phyloP scores from a whole-genome alignment of 2,888 invertebrate species.

The Ectemnius continuus region DNA sequence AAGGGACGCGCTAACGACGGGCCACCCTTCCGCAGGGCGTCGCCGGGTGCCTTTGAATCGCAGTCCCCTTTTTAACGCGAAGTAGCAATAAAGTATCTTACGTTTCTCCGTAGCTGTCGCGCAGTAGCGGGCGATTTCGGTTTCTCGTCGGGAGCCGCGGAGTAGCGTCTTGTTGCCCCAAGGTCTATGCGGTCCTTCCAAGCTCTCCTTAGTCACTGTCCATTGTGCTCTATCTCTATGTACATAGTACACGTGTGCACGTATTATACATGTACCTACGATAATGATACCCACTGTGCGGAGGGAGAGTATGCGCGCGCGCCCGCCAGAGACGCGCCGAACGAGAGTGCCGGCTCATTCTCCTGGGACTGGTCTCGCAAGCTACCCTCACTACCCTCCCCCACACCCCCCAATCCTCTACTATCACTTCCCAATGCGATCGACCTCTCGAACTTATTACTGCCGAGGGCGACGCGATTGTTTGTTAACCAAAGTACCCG shows the following conservation, averaged over 20 bases:
- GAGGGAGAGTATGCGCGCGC: constrained; percentile 40
- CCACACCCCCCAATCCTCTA: not conserved
- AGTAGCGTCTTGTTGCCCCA: constrained; percentile 48
- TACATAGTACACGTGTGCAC: constrained; percentile 30
- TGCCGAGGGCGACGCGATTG: constrained; percentile 7
- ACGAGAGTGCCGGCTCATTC: constrained; percentile 64
- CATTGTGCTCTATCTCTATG: constrained; percentile 44
- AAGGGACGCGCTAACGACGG: constrained; percentile 29
- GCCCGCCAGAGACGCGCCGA: constrained; percentile 43
- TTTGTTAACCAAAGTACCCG: constrained; percentile 6
- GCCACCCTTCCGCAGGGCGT: constrained; percentile 44
- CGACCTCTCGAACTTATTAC: not conserved
- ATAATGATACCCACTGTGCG: constrained; percentile 31
- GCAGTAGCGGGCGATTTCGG: constrained; percentile 30
- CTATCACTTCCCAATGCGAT: constrained; percentile 7
- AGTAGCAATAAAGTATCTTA: constrained; percentile 56
- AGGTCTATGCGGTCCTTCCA: constrained; percentile 58
- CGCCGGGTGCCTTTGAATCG: constrained; percentile 58
- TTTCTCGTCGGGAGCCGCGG: constrained; percentile 52
- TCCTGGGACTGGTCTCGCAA: constrained; percentile 57
- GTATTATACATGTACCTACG: constrained; percentile 22
- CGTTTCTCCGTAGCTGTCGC: constrained; percentile 37
- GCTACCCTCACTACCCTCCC: constrained; percentile 14
- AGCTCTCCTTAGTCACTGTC: constrained; percentile 53
- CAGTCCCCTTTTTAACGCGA: constrained; percentile 47